Evolutionary conservation across 35 echinoderm and acorn worm species (phyloP), one percentile per base, ranked within the genome.

Genomic region (Chiridota heheva): DNA sequence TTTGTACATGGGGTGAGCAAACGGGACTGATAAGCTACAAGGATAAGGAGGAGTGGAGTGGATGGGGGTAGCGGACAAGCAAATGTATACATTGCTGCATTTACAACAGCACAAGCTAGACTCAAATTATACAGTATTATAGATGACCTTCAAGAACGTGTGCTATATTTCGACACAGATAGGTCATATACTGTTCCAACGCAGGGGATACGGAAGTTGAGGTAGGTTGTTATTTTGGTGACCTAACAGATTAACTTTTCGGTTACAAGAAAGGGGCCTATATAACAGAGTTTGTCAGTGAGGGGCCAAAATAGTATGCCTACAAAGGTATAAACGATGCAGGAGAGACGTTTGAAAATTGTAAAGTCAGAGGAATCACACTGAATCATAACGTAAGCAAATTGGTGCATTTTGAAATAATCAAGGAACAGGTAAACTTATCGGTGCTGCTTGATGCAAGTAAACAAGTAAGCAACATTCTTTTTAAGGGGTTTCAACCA

Each of bases 121-220:
- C 45, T 80, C 40, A 46, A 36, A 6, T 63, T 80, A 28, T 80
- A 42, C 44, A 59, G 64, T 28, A 36, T 61, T 3, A 34, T 79
- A 12, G 56, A 80, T 72, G 40, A 44, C 48, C 33, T 72, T 2
- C 7, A 60, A 16, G 77, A 80, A 58, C 29, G 58, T 29, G 33
- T 78, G 1, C 24, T 78, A 30, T 77, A 77, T 49, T 77, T 77
- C 29, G 72, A 77, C 73, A 80, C 77, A 2, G 77, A 80, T 41
- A 61, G 48, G 27, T 67, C 3, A 68, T 82, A 29, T 82, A 82
- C 32, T 3, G 51, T 4, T 44, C 27, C 28, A 12, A 38, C 29
- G 32, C 60, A 5, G 80, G 80, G 40, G 44, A 82, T 7, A 69
- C 28, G 60, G 60, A 82, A 51, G 62, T 43, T 15, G 24, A 34